Base-by-base conservation (phyloP, 2,888 invertebrate species). In the Thereva nobilitata region DNA sequence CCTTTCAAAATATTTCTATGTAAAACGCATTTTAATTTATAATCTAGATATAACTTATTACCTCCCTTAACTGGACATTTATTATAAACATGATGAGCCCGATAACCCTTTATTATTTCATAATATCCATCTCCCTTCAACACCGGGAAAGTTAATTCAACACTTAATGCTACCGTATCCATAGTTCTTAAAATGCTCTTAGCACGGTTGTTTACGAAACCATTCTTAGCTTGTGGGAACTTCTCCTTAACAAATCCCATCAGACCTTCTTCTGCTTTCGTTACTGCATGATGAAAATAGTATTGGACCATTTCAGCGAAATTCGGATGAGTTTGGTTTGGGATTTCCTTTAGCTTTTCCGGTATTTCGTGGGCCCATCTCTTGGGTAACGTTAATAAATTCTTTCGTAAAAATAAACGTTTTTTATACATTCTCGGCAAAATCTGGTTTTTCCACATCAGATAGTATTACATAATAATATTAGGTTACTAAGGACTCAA, bases 1-100 rank as follows among this genome's bases (percentile, higher is more conserved):
- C 97, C 97, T 94, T 38, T 23, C 9, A 12, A 41, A 55, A 40
- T 23, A 23, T 23, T 2, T 2, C 23, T 1, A 2, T 23, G 23
- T 23, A 23, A 23, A 23, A 23, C 2, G 23, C 23, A 2, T 23
- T n/a, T n/a, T n/a, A n/a, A n/a, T n/a, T 23, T 23, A 23, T 23
- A 23, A 23, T 23, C 2, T 23, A 23, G 23, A 23, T 23, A 23
- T 23, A 2, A 23, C 2, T 23, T 2, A 23, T 23, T 67, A 79
- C 79, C 82, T 57, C 82, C 82, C 70, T 81, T 81, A 0, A 77
- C 53, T 0, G 80, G 80, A 52, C 78, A 35, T 3, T 76, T 73
- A 63, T 80, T 78, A 4, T 75, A 72, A 0, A 75, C 72, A 56
- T 80, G 80, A 69, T 80, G 80, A 0, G 79, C 76, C 3, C 80